Percentiles rank a stretch among this genome's conserved stretches.
Conservation (phyloP, 2,888 invertebrate genomes). For the Acanthosepion esculentum region DNA sequence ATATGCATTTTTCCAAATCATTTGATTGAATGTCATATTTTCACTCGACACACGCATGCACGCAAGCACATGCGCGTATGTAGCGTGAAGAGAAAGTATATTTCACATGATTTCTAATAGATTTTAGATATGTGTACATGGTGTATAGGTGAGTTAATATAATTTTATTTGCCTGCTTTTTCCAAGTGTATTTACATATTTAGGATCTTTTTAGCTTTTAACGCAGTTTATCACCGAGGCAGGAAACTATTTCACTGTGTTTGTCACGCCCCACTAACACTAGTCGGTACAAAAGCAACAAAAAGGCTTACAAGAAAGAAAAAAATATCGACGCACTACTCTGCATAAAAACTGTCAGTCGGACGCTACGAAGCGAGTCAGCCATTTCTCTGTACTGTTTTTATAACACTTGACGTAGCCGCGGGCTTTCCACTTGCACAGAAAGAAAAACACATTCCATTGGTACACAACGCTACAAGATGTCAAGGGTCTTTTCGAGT, state of each 20-base stretch:
- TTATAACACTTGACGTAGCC: background rate
- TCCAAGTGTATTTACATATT: background rate
- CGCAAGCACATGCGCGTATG: too few relatives aligned
- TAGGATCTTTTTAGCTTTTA: background rate
- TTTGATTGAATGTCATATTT: too few relatives aligned
- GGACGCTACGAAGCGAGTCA: constrained; percentile 11
- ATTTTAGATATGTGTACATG: background rate
- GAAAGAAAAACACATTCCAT: constrained; percentile 10
- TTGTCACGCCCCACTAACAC: constrained; percentile 22
- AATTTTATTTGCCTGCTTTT: background rate
- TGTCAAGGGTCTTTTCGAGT: background rate
- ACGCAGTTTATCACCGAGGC: background rate
- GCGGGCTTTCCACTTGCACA: constrained; percentile 1
- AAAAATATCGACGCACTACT: background rate
- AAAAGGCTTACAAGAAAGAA: background rate
- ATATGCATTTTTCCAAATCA: too few relatives aligned
- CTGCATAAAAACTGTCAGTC: background rate
- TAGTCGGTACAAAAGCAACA: constrained; percentile 13
- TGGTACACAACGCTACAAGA: background rate
- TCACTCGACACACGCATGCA: too few relatives aligned
- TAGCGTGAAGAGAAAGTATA: too few relatives aligned
- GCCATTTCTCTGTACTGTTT: background rate
- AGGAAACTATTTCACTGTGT: background rate
- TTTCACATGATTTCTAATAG: too few relatives aligned
- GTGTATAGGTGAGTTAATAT: background rate